phyloP scores from a whole-genome alignment of 1,140 invertebrate genomes.

The Spodoptera frugiperda region DNA sequence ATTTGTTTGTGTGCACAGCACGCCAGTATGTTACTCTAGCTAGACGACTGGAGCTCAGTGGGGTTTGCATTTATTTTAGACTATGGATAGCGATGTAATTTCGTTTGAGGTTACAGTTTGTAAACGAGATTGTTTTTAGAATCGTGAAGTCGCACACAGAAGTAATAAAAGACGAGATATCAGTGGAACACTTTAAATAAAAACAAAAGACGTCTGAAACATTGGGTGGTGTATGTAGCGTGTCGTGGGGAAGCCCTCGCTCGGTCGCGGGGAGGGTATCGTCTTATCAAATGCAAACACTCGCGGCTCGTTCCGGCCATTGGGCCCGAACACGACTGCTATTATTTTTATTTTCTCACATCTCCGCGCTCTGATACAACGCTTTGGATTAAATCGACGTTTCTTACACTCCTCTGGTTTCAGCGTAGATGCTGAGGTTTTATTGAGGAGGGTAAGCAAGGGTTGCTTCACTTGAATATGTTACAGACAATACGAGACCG shows the following conservation, averaged over 20 bases:
- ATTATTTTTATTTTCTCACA: conserved; percentile 79
- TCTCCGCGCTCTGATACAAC: conserved; percentile 57
- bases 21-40: background rate
- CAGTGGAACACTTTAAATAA: conserved; percentile 25
- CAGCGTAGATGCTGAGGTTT: conserved; percentile 46
- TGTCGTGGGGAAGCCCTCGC: conserved; percentile 22
- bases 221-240: conserved; percentile 34
- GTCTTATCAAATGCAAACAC: conserved; percentile 83
- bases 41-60: background rate
- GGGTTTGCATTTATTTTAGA: conserved; percentile 10
- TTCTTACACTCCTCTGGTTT: conserved; percentile 48
- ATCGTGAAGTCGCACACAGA: background rate
- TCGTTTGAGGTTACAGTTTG: conserved; percentile 2
- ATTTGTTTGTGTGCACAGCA: conserved; percentile 27
- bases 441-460: conserved; percentile 46
- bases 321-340: conserved; percentile 70
- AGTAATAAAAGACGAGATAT: background rate
- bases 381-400: conserved; percentile 57
- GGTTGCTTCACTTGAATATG: conserved; percentile 31
- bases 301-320: conserved; percentile 76
- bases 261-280: conserved; percentile 9
- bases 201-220: conserved; percentile 36
- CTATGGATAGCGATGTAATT: conserved; percentile 3
- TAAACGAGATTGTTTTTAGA: conserved; percentile 16
- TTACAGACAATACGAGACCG: conserved; percentile 4